A percentile compares a stretch with the other conserved stretches of the same genome.
phyloP scores from a whole-genome alignment of 2,888 invertebrate species.

The Hedychridium roseum region DNA sequence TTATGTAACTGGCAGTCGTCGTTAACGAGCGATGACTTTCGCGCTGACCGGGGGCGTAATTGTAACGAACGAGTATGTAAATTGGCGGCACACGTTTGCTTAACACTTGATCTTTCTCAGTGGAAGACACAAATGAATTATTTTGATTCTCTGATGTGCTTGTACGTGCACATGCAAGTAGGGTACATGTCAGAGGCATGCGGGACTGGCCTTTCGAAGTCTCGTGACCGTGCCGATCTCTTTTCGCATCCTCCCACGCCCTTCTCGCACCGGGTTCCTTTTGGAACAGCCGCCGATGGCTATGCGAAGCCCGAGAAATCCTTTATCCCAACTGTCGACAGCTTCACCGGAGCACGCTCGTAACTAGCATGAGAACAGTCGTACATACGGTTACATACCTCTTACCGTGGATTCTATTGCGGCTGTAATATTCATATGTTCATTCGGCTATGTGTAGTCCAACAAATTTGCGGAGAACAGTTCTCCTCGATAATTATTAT shows the following conservation, averaged over 20 bases:
- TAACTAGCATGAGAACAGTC: no score
- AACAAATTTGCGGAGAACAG: no score
- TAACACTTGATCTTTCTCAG: conserved; percentile 35
- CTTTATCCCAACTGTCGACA: conserved; percentile 26
- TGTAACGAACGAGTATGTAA: conserved; percentile 46
- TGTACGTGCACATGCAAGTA: no score
- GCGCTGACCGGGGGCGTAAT: conserved; percentile 31
- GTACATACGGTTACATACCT: no score
- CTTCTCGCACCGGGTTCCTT: conserved; percentile 19
- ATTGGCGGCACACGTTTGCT: conserved; percentile 37
- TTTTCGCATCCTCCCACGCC: conserved; percentile 38
- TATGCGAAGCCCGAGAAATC: conserved; percentile 22
- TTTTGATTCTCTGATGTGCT: no score
- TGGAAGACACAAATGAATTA: conserved; percentile 34
- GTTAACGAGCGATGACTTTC: conserved; percentile 25
- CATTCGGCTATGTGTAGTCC: no score
- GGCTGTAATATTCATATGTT: no score
- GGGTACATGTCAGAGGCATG: conserved; percentile 5
- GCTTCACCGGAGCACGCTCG: conserved; percentile 21
- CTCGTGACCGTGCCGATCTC: conserved; percentile 34
- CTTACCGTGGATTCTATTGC: no score
- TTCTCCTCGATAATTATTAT: no score
- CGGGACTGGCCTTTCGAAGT: conserved; percentile 15
- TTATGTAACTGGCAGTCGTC: no score
- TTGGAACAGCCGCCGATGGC: conserved; percentile 30